Conservation (phyloP, 2,797 vertebrate species). For the Onychomys leucogaster region DNA sequence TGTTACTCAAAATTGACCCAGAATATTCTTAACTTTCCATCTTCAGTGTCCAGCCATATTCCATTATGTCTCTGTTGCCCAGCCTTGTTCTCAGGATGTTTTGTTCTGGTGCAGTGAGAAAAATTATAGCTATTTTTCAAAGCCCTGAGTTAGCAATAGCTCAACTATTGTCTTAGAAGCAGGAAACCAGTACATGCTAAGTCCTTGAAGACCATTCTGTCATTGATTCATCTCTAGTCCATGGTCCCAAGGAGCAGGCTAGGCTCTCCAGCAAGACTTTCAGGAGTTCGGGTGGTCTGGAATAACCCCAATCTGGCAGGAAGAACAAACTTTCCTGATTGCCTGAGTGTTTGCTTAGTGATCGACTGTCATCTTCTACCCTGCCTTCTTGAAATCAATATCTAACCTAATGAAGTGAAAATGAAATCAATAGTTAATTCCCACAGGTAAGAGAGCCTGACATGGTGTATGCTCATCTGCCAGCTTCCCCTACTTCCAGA, state of each 20-base stretch:
- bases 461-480: constrained; percentile 26
- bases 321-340: constrained; percentile 40
- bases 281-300: not conserved
- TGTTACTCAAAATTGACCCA: not conserved
- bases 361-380: constrained; percentile 60
- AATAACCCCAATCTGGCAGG: not conserved
- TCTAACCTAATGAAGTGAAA: constrained; percentile 78
- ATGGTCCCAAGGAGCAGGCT: not conserved
- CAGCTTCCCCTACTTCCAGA: not conserved
- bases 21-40: not conserved
- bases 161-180: not conserved
- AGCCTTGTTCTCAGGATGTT: not conserved
- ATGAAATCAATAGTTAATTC: constrained; percentile 83
- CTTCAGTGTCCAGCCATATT: not conserved
- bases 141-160: not conserved
- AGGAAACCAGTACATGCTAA: not conserved
- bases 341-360: constrained; percentile 26
- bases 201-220: too few species aligned
- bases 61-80: not conserved
- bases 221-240: not conserved
- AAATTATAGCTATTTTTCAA: not conserved
- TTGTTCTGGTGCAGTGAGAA: not conserved
- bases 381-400: constrained; percentile 71
- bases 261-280: not conserved
- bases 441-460: constrained; percentile 55